These are phyloP conservation scores for Macrophya annulata DNA, from an alignment of 2,888 invertebrate species.

Conservation along the genomic window DNA sequence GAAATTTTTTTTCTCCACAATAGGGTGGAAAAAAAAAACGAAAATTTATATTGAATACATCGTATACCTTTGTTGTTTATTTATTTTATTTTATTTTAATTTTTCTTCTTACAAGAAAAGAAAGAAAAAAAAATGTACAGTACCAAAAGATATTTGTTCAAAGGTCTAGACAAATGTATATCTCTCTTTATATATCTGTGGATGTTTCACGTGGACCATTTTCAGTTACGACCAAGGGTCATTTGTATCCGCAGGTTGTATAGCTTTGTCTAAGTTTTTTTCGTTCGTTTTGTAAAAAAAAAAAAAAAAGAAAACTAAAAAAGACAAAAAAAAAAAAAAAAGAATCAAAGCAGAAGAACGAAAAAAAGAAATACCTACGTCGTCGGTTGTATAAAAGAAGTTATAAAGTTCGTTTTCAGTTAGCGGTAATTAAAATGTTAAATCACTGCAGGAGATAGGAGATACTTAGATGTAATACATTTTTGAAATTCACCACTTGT, in stretches of 20 bases:
- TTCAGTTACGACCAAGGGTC: not conserved
- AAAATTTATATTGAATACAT: not conserved
- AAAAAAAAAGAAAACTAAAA: not conserved
- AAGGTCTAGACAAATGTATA: constrained; percentile 30
- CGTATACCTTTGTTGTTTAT: not conserved
- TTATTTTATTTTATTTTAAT: not conserved
- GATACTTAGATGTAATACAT: constrained; percentile 1
- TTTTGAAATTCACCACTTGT: not conserved
- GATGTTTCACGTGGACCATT: not conserved
- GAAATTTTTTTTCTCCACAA: not conserved
- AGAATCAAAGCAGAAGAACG: no score
- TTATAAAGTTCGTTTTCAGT: not conserved
- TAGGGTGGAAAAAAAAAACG: not conserved
- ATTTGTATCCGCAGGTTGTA: constrained; percentile 22
- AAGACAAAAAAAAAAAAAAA: not conserved
- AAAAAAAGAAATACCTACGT: no score
- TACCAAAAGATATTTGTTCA: constrained; percentile 16
- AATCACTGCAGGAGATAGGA: constrained; percentile 35
- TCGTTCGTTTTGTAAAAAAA: not conserved
- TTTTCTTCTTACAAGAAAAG: not conserved
- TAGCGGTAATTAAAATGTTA: constrained; percentile 25
- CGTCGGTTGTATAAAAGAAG: constrained; percentile 24
- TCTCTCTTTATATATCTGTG: constrained; percentile 18
- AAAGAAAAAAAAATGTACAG: not conserved
- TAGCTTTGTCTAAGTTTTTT: not conserved